These are phyloP conservation scores for Mormyrus hasselquistii DNA, from an alignment of 2,797 vertebrate genomes.

Conservation along the genomic window DNA sequence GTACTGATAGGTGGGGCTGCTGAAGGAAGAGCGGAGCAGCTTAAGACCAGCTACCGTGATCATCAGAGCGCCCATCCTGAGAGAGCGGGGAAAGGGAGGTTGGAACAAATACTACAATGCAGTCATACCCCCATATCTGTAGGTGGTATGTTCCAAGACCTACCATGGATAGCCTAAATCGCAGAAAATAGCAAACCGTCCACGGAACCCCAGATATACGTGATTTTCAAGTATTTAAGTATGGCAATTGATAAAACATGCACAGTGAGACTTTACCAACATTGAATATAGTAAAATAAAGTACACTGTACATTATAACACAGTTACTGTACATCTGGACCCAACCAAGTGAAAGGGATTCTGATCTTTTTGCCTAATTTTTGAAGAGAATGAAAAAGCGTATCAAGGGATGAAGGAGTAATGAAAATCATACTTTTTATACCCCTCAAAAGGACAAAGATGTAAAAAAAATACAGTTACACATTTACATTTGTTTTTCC, in stretches of 20 bases:
- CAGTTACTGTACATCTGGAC: background rate
- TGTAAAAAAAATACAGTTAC: background rate
- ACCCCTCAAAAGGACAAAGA: background rate
- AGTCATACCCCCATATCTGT: background rate
- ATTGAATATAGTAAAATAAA: background rate
- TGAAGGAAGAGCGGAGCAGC: slow-evolving; percentile 91
- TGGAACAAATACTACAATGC: background rate
- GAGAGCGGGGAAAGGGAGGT: background rate
- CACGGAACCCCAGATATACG: background rate
- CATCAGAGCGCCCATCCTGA: slow-evolving; percentile 87
- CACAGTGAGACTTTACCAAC: background rate
- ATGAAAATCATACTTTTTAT: background rate
- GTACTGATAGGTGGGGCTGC: slow-evolving; percentile 92
- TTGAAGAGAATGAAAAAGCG: background rate
- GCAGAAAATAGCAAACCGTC: background rate
- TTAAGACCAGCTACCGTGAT: slow-evolving; percentile 95
- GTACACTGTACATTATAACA: background rate
- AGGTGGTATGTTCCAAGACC: background rate
- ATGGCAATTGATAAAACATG: background rate
- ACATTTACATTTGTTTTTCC: background rate
- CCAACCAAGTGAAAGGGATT: background rate
- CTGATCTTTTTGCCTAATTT: background rate
- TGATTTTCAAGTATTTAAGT: background rate
- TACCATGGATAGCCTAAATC: background rate
- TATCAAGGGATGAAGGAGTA: background rate